These are phyloP conservation scores for Stigmatopora nigra DNA, from an alignment of 2,113 vertebrate genomes.

Conservation along the genomic window DNA sequence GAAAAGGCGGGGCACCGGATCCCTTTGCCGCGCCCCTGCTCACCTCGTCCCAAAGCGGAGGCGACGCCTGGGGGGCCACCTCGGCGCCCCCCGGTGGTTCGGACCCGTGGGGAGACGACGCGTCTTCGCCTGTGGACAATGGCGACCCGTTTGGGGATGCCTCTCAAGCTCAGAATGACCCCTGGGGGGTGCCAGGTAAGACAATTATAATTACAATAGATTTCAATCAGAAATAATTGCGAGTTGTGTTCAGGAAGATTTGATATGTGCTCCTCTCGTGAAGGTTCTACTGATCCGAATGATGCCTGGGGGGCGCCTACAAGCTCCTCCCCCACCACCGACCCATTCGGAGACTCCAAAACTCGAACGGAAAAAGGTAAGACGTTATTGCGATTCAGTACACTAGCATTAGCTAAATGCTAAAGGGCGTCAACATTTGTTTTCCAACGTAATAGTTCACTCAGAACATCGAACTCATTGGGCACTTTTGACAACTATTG, in stretches of 20 bases:
- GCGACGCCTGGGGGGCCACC: constrained; percentile 38
- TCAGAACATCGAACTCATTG: not conserved
- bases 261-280: not conserved
- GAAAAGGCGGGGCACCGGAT: constrained; percentile 26
- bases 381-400: not conserved
- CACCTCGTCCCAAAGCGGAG: constrained; percentile 15
- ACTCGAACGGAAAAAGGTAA: constrained; percentile 16
- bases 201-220: too few relatives aligned
- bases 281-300: constrained; percentile 23
- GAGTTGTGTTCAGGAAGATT: not conserved
- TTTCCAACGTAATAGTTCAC: constrained; percentile 7
- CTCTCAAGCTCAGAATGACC: constrained; percentile 53
- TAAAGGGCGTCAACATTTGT: not conserved
- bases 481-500: too few relatives aligned
- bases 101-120: constrained; percentile 68
- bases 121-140: constrained; percentile 18
- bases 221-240: too few relatives aligned
- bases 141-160: constrained; percentile 60
- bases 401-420: not conserved
- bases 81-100: constrained; percentile 25
- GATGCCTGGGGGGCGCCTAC: constrained; percentile 64
- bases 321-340: constrained; percentile 35
- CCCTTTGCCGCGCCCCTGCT: constrained; percentile 37
- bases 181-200: constrained; percentile 66
- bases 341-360: constrained; percentile 65